Conservation (phyloP, 2,797 vertebrate genomes). For the Pampus argenteus region DNA sequence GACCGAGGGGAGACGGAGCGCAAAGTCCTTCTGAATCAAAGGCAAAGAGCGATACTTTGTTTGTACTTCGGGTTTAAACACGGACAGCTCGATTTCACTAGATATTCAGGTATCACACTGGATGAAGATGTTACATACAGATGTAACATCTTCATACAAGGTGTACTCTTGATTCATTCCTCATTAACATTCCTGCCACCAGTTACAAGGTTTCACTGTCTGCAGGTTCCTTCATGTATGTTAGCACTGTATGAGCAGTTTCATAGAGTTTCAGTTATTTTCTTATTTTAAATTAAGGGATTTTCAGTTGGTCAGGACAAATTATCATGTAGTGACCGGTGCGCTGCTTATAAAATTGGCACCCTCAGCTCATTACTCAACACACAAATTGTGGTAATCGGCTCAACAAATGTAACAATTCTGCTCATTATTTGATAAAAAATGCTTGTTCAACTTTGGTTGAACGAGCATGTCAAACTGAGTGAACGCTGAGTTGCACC, state of each 20-base stretch:
- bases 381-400: constrained; percentile 55
- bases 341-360: constrained; percentile 50
- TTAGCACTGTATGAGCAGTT: constrained; percentile 9
- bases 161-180: constrained; percentile 18
- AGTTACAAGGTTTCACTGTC: constrained; percentile 30
- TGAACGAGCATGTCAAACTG: constrained; percentile 43
- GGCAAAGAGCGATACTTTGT: constrained; percentile 18
- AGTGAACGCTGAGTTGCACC: constrained; percentile 36
- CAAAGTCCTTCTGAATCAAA: constrained; percentile 72
- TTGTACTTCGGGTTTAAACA: constrained; percentile 23
- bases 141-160: constrained; percentile 1
- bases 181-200: constrained; percentile 33
- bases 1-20: constrained; percentile 57
- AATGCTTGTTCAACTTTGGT: constrained; percentile 46
- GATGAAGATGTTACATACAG: constrained; percentile 17
- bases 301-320: constrained; percentile 52
- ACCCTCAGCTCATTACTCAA: constrained; percentile 64
- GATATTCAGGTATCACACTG: constrained; percentile 19
- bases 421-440: constrained; percentile 70
- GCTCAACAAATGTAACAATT: constrained; percentile 58
- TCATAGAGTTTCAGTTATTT: constrained; percentile 34
- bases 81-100: constrained; percentile 17
- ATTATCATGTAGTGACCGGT: constrained; percentile 58
- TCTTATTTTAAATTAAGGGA: constrained; percentile 57
- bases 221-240: constrained; percentile 19